Evolutionary conservation across 1,140 invertebrate species (phyloP), one percentile per base, ranked within the genome.

Genomic region (Uloborus diversus): DNA sequence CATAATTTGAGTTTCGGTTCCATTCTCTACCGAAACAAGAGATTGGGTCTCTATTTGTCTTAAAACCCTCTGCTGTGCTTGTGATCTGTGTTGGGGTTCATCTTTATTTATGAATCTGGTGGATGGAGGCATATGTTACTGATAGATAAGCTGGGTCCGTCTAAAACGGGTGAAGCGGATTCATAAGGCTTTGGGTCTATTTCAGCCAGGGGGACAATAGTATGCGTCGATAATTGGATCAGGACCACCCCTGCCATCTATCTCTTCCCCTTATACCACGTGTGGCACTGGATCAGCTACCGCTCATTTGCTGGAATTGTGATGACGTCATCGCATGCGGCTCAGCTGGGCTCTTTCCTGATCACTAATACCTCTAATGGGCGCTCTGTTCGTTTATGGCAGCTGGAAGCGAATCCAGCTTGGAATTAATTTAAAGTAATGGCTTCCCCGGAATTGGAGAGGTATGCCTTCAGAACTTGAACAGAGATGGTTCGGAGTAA

Each of bases 391-490:
- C 73, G 28, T 65, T 78, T 64, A 78, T 78, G 56, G 62, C 62
- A 30, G 42, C 37, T 33, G 71, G 47, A 47, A 42, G 56, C 51
- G 53, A 37, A 71, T 59, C 33, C 9, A 71, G 70, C 62, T 78
- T 65, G 66, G 73, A 78, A 78, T 78, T 78, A 78, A 78, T 78
- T 78, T 78, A 65, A 78, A 78, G 37, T 78, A 78, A 78, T 78
- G 62, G 62, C 23, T 14, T 28, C 53, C 56, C 28, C 47, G 61
- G 23, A 64, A 75, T 61, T 64, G 33, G 59, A 73, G 37, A 61
- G 56, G 23, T 51, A 56, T 37, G 49, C 49, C 13, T 7, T 53
- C 53, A 69, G 47, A 56, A 69, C 20, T 53, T 69, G n/a, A 9
- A 14, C 28, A 11, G 9, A n/a, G 13, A 64, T 64, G n/a, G 3